phyloP scores from a whole-genome alignment of 1,140 invertebrate genomes.

The Probaryconus sp. region DNA sequence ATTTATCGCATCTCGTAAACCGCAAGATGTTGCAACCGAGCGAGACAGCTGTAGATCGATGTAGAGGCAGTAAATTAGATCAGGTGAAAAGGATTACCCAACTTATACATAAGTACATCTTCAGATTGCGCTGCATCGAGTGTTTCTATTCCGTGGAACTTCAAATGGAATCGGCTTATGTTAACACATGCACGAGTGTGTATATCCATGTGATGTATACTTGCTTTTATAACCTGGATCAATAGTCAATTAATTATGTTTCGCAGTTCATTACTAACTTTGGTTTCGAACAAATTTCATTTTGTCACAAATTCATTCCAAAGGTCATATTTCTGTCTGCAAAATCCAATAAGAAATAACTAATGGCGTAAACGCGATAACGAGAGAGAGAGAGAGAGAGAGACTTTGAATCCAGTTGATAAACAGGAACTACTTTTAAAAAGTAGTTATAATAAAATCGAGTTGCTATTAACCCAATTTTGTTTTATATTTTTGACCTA shows the following conservation, averaged over 20 bases:
- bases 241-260: too few species aligned
- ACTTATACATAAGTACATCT: slow-evolving; percentile 66
- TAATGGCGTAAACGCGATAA: too few species aligned
- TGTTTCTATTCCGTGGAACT: slow-evolving; percentile 52
- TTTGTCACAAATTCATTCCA: too few species aligned
- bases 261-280: too few species aligned
- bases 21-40: slow-evolving; percentile 63
- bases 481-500: slow-evolving; percentile 11
- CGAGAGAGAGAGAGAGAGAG: too few species aligned
- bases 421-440: too few species aligned
- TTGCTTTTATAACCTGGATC: too few species aligned
- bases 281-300: too few species aligned
- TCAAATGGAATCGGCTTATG: slow-evolving; percentile 40
- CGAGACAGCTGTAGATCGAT: slow-evolving; percentile 74
- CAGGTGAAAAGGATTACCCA: slow-evolving; percentile 73
- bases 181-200: slow-evolving; percentile 41
- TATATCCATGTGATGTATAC: background rate
- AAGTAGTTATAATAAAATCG: slow-evolving; percentile 6
- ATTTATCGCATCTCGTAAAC: slow-evolving; percentile 64
- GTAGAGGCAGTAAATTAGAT: slow-evolving; percentile 75
- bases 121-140: slow-evolving; percentile 53
- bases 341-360: too few species aligned
- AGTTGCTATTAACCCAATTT: slow-evolving; percentile 15
- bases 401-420: too few species aligned
- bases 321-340: too few species aligned